Percentiles rank a stretch among this genome's conserved stretches.
Evolutionary conservation across 2,888 invertebrate genomes (phyloP).

Genomic region (Aporophyla nigra): DNA sequence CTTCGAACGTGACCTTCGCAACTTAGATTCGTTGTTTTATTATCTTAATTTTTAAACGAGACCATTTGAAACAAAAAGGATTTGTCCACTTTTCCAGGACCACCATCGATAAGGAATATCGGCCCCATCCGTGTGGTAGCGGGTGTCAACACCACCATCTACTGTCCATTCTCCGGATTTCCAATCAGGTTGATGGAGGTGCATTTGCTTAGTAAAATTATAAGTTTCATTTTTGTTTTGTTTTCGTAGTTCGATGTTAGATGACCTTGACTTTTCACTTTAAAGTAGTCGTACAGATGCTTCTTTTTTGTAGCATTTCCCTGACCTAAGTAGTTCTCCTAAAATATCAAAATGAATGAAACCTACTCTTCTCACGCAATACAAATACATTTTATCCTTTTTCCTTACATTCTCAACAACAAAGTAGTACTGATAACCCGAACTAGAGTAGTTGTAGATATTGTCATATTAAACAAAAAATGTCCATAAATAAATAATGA

Average conservation of each 20-base stretch:
- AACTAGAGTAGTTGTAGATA: conserved; percentile 14
- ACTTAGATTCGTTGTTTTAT: neutral
- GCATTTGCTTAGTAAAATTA: conserved; percentile 90
- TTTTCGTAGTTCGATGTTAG: conserved; percentile 64
- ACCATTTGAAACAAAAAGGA: conserved; percentile 4
- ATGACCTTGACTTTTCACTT: conserved; percentile 18
- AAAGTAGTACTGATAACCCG: neutral
- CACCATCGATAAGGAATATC: conserved; percentile 93
- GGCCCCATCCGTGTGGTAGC: conserved; percentile 95
- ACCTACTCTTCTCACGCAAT: neutral
- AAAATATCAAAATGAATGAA: neutral
- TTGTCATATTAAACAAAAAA: neutral
- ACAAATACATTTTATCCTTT: neutral
- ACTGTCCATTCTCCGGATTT: conserved; percentile 97
- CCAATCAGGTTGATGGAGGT: conserved; percentile 93
- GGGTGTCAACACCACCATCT: conserved; percentile 94
- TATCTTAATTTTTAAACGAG: neutral
- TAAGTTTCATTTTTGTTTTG: conserved; percentile 85
- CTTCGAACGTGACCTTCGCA: neutral
- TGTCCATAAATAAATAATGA: neutral
- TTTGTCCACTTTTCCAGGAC: conserved; percentile 85
- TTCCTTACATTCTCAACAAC: neutral
- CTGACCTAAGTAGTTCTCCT: neutral
- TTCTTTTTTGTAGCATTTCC: conserved; percentile 19
- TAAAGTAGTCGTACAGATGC: conserved; percentile 14